Percentiles rank a stretch among this genome's conserved stretches.
Conservation (phyloP, 1,140 invertebrate genomes). For the Maconellicoccus hirsutus region DNA sequence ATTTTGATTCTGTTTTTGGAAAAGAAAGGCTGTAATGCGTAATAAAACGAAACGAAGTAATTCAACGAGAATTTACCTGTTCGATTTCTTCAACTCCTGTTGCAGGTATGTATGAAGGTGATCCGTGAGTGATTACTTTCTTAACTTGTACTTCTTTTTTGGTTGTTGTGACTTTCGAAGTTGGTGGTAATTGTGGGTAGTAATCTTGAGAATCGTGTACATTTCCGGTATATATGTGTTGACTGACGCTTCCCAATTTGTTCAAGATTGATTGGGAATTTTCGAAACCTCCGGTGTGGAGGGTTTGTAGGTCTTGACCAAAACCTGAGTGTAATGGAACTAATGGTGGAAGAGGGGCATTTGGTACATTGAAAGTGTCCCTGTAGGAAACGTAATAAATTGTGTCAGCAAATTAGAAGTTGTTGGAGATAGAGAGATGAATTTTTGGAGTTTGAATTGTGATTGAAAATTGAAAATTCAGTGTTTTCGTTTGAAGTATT, state of each 20-base stretch:
- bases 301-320: background rate
- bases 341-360: no score
- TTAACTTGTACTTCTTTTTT: background rate
- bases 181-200: background rate
- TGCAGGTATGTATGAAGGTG: background rate
- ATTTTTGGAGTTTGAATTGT: no score
- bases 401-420: no score
- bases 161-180: background rate
- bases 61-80: background rate
- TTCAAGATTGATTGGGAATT: background rate
- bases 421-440: no score
- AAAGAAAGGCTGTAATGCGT: no score
- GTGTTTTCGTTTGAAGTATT: no score
- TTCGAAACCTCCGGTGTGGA: no score
- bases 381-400: background rate
- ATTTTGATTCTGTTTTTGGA: background rate
- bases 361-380: background rate
- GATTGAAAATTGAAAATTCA: no score
- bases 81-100: background rate
- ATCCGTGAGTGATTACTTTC: constrained; percentile 3
- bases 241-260: background rate
- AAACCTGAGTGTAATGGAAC: background rate
- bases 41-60: no score
- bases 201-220: background rate
- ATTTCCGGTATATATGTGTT: background rate